Evolutionary conservation across 2,888 invertebrate genomes (phyloP), one percentile per base, ranked within the genome.

Genomic region (Protonemura montana): DNA sequence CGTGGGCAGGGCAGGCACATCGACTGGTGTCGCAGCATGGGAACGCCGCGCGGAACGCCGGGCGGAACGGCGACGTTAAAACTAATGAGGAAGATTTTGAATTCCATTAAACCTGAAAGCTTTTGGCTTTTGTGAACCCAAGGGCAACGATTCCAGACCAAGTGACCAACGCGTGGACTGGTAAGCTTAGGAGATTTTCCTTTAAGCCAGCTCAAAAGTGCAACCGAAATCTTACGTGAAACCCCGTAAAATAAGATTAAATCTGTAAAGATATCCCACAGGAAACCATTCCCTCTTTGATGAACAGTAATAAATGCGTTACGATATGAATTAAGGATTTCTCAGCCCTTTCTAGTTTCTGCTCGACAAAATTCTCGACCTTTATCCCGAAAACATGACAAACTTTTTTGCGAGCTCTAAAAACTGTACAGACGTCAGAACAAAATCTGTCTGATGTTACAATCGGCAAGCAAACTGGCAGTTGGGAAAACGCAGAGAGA

Each of bases 21-120:
- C 6, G 59, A 59, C 59, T 59, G 13, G 5, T 41, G 59, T 21
- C 59, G 59, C 21, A 2, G 59, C 59, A 10, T 21, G 59, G 16
- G n/a, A n/a, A n/a, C n/a, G n/a, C n/a, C n/a, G n/a, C n/a, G n/a
- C 2, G 59, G 59, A 59, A 41, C n/a, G n/a, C 35, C 35, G 59
- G 13, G 59, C 16, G 6, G 21, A 10, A 21, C 59, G 59, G 21
- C 59, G 59, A 59, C 13, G 59, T 59, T 59, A 59, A 59, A 59
- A 59, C 59, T 59, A 59, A 59, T 59, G 59, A 59, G 59, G 21
- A 59, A 59, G 59, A 59, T 59, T 59, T 59, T 59, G 59, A 59
- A 59, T 59, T 59, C 59, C 59, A 59, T 59, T 59, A 59, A 59
- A 59, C 59, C 59, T 59, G 59, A 59, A 59, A 59, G 59, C 59